phyloP scores from a whole-genome alignment of 2,888 invertebrate species.

The Ferrisia virgata region DNA sequence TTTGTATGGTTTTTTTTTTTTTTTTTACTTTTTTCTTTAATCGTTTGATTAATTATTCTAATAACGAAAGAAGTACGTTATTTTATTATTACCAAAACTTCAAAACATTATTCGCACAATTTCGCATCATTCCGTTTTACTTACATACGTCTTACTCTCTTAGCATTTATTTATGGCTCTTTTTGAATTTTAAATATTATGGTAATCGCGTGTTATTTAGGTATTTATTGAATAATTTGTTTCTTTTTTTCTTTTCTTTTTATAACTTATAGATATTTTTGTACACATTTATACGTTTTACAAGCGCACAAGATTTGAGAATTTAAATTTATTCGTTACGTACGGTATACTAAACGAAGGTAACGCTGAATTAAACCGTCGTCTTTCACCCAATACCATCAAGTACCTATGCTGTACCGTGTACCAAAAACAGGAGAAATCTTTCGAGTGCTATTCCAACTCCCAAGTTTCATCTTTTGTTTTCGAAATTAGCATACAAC shows the following conservation, averaged over 20 bases:
- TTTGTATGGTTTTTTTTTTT: too few species aligned
- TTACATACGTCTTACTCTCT: not conserved
- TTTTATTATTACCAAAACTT: not conserved
- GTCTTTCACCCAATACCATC: not conserved
- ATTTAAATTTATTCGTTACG: not conserved
- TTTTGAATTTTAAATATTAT: not conserved
- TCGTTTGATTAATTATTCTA: too few species aligned
- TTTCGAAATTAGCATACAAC: not conserved
- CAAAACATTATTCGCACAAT: not conserved
- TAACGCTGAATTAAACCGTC: not conserved
- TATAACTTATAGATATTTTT: not conserved
- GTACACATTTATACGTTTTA: not conserved
- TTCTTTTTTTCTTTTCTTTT: not conserved
- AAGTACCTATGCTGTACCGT: not conserved
- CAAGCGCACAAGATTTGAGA: not conserved
- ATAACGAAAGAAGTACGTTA: too few species aligned
- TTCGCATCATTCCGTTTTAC: constrained; percentile 10
- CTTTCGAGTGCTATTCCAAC: not conserved
- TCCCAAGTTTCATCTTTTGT: not conserved
- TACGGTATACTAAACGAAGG: not conserved
- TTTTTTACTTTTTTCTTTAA: too few species aligned
- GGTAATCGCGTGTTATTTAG: constrained; percentile 8
- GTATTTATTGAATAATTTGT: not conserved
- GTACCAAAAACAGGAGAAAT: not conserved
- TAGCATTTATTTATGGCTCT: not conserved